These are phyloP conservation scores for Syngnathus floridae DNA, from an alignment of 2,113 vertebrate genomes.

Conservation along the genomic window DNA sequence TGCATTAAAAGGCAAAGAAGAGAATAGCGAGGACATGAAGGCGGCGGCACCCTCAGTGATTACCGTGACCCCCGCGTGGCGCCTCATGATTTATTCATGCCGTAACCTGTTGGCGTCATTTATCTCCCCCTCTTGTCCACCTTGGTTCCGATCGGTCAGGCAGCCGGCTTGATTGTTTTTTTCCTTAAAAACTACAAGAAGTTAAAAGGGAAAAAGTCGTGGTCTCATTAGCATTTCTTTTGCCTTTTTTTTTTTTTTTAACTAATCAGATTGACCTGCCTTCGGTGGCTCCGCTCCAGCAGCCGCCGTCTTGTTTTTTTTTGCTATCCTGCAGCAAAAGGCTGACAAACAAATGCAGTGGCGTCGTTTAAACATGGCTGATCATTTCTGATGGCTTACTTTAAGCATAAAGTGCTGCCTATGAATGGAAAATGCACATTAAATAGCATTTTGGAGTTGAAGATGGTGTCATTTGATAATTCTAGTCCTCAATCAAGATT, in stretches of 20 bases:
- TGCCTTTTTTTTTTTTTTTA: slow-evolving; percentile 16
- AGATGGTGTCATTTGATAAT: not conserved
- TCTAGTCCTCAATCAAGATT: not conserved
- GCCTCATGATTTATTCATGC: not conserved
- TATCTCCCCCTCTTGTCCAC: not conserved
- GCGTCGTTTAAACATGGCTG: not conserved
- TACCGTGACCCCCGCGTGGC: slow-evolving; percentile 11
- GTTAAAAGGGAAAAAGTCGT: slow-evolving; percentile 21
- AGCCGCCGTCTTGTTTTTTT: slow-evolving; percentile 14
- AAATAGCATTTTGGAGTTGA: not conserved
- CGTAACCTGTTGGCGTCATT: slow-evolving; percentile 12
- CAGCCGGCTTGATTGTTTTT: not conserved
- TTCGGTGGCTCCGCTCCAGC: slow-evolving; percentile 40
- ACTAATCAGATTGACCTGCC: slow-evolving; percentile 37
- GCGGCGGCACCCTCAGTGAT: slow-evolving; percentile 19
- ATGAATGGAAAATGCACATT: not conserved
- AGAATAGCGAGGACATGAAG: slow-evolving; percentile 5
- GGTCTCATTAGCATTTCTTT: slow-evolving; percentile 29
- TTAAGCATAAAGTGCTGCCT: not conserved
- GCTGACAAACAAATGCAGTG: not conserved
- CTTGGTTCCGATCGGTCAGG: not conserved
- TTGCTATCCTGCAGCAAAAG: slow-evolving; percentile 14
- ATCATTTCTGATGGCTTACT: not conserved
- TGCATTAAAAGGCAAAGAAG: slow-evolving; percentile 6
- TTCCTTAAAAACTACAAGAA: not conserved